A percentile compares a stretch with the other conserved stretches of the same genome.
Evolutionary conservation across 2,888 invertebrate species (phyloP).

Genomic region (Rugalucina vietnamica): DNA sequence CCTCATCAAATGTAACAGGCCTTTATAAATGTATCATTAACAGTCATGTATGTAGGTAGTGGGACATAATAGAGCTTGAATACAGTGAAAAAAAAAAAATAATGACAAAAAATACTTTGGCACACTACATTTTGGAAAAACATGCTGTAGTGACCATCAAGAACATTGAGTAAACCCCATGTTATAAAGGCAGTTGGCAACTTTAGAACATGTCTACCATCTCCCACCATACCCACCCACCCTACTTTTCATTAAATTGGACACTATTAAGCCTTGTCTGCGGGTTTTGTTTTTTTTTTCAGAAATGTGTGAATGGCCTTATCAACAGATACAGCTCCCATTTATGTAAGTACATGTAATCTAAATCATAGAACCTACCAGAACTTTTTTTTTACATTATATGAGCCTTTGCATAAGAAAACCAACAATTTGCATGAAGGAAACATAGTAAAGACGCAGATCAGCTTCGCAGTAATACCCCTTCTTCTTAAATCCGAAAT

Average conservation of each 20-base stretch:
- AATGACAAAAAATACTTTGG: neutral
- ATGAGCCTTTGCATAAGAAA: neutral
- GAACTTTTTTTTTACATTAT: neutral
- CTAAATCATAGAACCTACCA: neutral
- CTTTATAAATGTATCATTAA: too few species aligned
- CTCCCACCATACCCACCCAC: too few species aligned
- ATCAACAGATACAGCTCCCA: slow-evolving; percentile 73
- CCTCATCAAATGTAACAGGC: too few species aligned
- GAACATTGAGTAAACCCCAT: neutral
- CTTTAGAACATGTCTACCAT: neutral
- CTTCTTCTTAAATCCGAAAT: neutral
- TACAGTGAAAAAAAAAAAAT: too few species aligned
- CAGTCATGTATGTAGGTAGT: too few species aligned
- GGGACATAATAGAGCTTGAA: too few species aligned
- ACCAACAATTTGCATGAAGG: neutral
- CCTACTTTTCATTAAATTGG: too few species aligned
- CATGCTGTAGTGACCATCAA: neutral
- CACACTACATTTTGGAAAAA: neutral
- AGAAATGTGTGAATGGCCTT: slow-evolving; percentile 69
- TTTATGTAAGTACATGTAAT: slow-evolving; percentile 74
- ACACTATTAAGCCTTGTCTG: neutral
- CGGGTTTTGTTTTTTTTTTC: neutral
- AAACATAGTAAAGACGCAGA: neutral
- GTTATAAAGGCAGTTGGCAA: neutral
- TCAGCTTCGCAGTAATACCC: neutral